Conservation (phyloP, 1,140 invertebrate genomes). For the Pseudoatta argentina region DNA sequence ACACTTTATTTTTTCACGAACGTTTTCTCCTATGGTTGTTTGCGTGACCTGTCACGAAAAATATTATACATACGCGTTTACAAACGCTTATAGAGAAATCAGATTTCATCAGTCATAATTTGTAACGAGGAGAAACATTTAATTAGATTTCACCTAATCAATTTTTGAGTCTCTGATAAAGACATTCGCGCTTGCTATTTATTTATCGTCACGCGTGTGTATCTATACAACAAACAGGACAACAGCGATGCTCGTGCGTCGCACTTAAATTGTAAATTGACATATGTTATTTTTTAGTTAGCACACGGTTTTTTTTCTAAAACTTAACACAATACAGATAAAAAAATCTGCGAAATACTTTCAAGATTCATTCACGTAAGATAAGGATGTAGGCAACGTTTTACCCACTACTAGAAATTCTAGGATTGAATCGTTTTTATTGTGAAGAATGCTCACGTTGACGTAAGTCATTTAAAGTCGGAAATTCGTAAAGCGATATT, state of each 20-base stretch:
- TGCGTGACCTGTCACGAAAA: conserved; percentile 9
- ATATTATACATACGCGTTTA: background rate
- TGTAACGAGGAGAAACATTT: conserved; percentile 13
- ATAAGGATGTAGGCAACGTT: background rate
- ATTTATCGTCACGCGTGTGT: conserved; percentile 43
- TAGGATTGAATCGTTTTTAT: background rate
- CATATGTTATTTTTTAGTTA: conserved; percentile 52
- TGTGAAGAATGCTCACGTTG: too few species aligned
- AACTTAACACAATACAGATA: background rate
- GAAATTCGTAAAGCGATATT: conserved; percentile 23
- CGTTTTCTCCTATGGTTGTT: background rate
- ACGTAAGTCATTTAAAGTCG: conserved; percentile 1
- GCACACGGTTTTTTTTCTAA: conserved; percentile 15
- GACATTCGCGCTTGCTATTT: conserved; percentile 38
- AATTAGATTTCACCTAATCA: conserved; percentile 33
- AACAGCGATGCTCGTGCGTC: conserved; percentile 11
- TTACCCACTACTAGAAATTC: background rate
- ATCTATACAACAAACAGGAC: conserved; percentile 45
- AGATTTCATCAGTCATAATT: conserved; percentile 30
- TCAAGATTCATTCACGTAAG: background rate
- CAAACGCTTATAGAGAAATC: conserved; percentile 14
- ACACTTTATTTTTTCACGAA: background rate
- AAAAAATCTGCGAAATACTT: background rate
- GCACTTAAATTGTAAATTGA: conserved; percentile 56
- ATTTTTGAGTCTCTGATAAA: conserved; percentile 47